Evolutionary conservation across 2,113 vertebrate genomes (phyloP), one percentile per base, ranked within the genome.

Genomic region (Elanoides forficatus): DNA sequence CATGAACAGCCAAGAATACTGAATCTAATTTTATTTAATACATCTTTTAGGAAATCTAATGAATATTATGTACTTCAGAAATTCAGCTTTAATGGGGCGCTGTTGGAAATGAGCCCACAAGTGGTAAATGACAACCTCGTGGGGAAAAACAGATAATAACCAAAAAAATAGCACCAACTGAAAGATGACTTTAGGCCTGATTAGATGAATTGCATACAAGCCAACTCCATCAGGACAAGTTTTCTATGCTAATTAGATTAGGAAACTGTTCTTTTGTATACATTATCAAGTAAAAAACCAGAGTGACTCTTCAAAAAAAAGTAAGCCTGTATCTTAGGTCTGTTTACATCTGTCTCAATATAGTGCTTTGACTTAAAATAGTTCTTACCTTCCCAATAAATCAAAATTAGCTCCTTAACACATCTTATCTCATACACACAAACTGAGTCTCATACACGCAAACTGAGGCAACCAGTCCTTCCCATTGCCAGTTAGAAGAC

Each of bases 1-100:
- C 78, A 55, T 1, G 11, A 96, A 40, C 32, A 93, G 84, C 76
- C 87, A 93, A 81, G 81, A 94, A 93, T 16, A 89, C 52, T 52
- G n/a, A 84, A 94, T 55, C 66, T 84, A 56, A 90, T 91, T 92
- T 86, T 91, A 84, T 71, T 94, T 76, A 78, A 89, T 81, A 59
- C 18, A 91, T 75, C 65, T 93, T 88, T 78, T 60, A 96, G 73
- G 48, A 96, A 91, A 90, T 48, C 36, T 75, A 96, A 91, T 85
- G 71, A 75, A 72, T 95, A 90, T 50, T 34, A 71, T 0, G 1
- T 82, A 79, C 67, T 94, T 72, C 52, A 87, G 73, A 89, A 90
- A 90, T 72, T 52, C 48, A 30, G 60, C 52, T 96, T 94, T 88
- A 87, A 90, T 72, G 43, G 68, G 84, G 70, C 92, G 70, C 73